phyloP scores from a whole-genome alignment of 2,797 vertebrate species.

The Aulostomus chinensis region DNA sequence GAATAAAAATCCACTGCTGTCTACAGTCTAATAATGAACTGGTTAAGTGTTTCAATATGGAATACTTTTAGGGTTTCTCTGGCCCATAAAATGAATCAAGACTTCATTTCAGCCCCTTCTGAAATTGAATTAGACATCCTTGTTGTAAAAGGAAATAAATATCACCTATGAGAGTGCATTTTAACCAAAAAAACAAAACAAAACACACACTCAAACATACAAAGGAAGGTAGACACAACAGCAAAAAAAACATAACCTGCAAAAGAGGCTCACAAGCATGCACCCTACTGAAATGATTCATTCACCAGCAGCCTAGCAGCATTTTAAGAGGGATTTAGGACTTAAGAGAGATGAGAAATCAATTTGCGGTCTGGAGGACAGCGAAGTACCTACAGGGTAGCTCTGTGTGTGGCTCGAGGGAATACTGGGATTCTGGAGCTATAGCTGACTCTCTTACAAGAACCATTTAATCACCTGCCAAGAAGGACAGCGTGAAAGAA shows the following conservation, averaged over 20 bases:
- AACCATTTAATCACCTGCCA: slow-evolving; percentile 53
- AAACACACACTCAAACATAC: background rate
- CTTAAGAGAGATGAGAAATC: slow-evolving; percentile 74
- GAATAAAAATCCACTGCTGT: no score
- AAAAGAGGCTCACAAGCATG: slow-evolving; percentile 33
- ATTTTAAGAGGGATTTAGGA: slow-evolving; percentile 65
- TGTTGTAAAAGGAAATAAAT: no score
- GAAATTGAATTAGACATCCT: no score
- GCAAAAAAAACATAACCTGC: slow-evolving; percentile 21
- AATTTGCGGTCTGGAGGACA: slow-evolving; percentile 67
- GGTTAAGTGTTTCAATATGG: no score
- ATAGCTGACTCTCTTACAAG: slow-evolving; percentile 40
- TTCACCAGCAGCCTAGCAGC: slow-evolving; percentile 48
- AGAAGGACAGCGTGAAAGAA: slow-evolving; percentile 22
- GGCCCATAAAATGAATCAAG: no score
- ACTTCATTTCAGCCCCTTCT: no score
- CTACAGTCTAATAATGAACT: no score
- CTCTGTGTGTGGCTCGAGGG: slow-evolving; percentile 42
- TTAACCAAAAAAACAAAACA: no score
- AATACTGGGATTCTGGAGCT: slow-evolving; percentile 35
- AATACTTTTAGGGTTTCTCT: no score
- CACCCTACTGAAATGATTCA: slow-evolving; percentile 56
- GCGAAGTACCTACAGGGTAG: slow-evolving; percentile 53
- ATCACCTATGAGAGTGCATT: no score
- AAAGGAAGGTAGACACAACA: slow-evolving; percentile 1